A percentile compares a stretch with the other conserved stretches of the same genome.
Evolutionary conservation across 2,797 vertebrate genomes (phyloP).

Genomic region (Psittacula derbiana): DNA sequence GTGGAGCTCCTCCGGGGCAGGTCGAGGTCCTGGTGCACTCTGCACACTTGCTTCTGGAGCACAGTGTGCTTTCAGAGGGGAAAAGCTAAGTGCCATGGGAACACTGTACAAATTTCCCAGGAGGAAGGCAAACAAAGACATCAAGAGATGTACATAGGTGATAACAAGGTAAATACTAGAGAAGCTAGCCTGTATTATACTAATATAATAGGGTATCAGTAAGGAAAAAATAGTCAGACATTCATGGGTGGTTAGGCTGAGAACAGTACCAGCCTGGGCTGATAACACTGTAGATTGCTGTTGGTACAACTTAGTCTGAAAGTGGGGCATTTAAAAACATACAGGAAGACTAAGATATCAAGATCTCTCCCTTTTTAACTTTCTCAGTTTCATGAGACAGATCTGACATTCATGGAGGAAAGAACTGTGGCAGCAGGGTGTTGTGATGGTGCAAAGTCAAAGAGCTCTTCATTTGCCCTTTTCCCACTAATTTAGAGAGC

Average conservation of each 20-base stretch:
- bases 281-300: conserved; percentile 20
- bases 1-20: not conserved
- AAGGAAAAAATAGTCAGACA: conserved; percentile 32
- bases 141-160: conserved; percentile 49
- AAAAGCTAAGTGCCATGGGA: conserved; percentile 3
- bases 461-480: not conserved
- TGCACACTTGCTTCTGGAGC: not conserved
- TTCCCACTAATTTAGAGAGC: not conserved
- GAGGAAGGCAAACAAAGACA: conserved; percentile 68
- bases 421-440: fast-evolving
- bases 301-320: not conserved
- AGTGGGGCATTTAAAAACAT: not conserved
- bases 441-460: not conserved
- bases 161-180: conserved; percentile 70
- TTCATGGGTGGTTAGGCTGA: conserved; percentile 11
- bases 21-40: not conserved
- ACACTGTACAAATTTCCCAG: conserved; percentile 52
- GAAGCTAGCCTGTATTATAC: conserved; percentile 34
- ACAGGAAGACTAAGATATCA: not conserved
- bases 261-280: conserved; percentile 16
- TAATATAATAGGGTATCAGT: conserved; percentile 20
- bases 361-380: not conserved
- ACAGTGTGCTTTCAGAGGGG: not conserved
- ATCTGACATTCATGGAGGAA: not conserved
- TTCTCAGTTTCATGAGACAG: not conserved